A percentile compares a stretch with the other conserved stretches of the same genome.
phyloP scores from a whole-genome alignment of 2,113 vertebrate species.

The Tylochromis polylepis region DNA sequence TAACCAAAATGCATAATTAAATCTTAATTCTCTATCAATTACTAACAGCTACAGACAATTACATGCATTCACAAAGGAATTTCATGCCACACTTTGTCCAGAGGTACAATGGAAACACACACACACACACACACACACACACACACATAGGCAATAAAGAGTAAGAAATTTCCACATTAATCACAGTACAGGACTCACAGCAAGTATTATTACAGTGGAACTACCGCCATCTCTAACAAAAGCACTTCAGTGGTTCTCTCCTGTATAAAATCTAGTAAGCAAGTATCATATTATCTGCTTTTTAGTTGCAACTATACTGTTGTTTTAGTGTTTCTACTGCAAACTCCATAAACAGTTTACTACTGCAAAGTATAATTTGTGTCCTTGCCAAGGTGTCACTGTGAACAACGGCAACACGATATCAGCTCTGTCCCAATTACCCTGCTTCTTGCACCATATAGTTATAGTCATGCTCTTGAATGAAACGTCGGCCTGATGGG shows the following conservation, averaged over 20 bases:
- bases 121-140: neutral
- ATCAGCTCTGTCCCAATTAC: neutral
- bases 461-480: neutral
- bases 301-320: neutral
- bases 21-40: neutral
- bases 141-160: neutral
- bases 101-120: neutral
- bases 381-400: neutral
- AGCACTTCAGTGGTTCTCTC: neutral
- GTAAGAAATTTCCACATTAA: neutral
- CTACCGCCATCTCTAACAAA: neutral
- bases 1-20: neutral
- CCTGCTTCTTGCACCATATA: neutral
- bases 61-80: neutral
- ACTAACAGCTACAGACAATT: neutral
- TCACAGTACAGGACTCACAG: neutral
- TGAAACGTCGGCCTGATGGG: neutral
- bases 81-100: neutral
- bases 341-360: neutral
- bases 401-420: neutral
- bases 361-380: neutral
- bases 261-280: neutral
- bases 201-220: neutral
- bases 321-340: neutral
- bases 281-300: neutral